Conservation (phyloP, 2,888 invertebrate genomes). For the Lampropteryx suffumata region DNA sequence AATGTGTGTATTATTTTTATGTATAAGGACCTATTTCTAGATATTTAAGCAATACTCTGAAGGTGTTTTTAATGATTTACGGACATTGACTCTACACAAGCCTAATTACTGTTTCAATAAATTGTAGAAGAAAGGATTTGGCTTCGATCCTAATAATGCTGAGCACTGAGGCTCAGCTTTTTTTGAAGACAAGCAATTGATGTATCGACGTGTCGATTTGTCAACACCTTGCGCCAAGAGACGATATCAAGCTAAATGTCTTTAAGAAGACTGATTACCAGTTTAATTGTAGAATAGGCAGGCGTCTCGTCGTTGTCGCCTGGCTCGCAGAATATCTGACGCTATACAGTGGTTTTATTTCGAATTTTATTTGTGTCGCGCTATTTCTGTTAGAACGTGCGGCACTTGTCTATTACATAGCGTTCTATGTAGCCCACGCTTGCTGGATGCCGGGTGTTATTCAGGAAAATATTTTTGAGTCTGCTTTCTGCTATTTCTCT, state of each 20-base stretch:
- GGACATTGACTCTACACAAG: too few species aligned
- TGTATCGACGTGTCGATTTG: constrained; percentile 18
- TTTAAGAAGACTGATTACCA: constrained; percentile 45
- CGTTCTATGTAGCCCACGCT: constrained; percentile 65
- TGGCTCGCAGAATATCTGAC: constrained; percentile 68
- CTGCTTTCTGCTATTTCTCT: neutral
- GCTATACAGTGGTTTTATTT: constrained; percentile 79
- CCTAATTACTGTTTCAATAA: too few species aligned
- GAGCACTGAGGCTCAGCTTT: neutral
- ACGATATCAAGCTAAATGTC: constrained; percentile 10
- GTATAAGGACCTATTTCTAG: too few species aligned
- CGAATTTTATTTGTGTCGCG: constrained; percentile 81
- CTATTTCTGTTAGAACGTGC: constrained; percentile 78
- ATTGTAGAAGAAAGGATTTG: too few species aligned
- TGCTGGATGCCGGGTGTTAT: constrained; percentile 49
- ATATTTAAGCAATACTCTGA: too few species aligned
- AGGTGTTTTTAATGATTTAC: too few species aligned
- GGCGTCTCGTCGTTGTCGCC: constrained; percentile 42
- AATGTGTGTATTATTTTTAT: too few species aligned
- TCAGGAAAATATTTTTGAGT: constrained; percentile 32
- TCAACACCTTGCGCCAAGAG: constrained; percentile 25
- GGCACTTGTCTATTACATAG: constrained; percentile 76
- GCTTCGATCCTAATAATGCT: too few species aligned
- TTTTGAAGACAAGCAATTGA: constrained; percentile 11
- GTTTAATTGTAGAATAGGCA: constrained; percentile 59